Evolutionary conservation across 92 coral and sea anemone genomes (phyloP), one percentile per base, ranked within the genome.

Genomic region (Siderastrea radians): DNA sequence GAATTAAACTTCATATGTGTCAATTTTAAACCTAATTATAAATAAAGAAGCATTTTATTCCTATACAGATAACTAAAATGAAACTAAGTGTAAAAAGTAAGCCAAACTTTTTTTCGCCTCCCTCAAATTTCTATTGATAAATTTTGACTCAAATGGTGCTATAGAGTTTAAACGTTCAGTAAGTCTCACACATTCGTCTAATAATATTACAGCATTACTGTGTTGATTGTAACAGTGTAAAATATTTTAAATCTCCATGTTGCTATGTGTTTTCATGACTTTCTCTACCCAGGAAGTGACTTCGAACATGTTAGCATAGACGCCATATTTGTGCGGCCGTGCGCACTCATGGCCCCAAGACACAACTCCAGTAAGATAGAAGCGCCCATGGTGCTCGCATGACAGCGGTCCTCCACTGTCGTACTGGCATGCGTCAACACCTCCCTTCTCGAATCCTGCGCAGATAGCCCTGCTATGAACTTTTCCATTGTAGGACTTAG

Each of bases 301-400:
- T 53, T 80, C 92, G 17, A 92, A 89, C 99, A 96, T 93, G 78
- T 95, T 95, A 17, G 98, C 86, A 83, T 96, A 96, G 16, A 96
- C 99, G n/a, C 99, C 99, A 75, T 95, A 96, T 77, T 96, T 96
- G 68, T 95, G 96, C 5, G 99, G 99, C 5, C 94, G 77, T 55
- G 93, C 98, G 79, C 99, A 96, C 63, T 90, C 94, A 15, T 95
- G 95, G 7, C 99, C 99, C 99, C 99, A 96, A 15, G 98, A 96
- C 59, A 96, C 98, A 3, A 95, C 51, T 14, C 99, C 99, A 2
- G 98, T 93, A 5, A 96, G 90, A 72, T 95, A 96, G 94, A 94
- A 96, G 38, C 79, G 91, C 67, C 91, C 93, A 45, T 75, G 86
- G 52, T 84, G 77, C 61, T 72, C 68, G 80, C 98, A 95, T 60